Base-by-base conservation (phyloP, 2,888 invertebrate genomes). In the Matsumyia berberina region DNA sequence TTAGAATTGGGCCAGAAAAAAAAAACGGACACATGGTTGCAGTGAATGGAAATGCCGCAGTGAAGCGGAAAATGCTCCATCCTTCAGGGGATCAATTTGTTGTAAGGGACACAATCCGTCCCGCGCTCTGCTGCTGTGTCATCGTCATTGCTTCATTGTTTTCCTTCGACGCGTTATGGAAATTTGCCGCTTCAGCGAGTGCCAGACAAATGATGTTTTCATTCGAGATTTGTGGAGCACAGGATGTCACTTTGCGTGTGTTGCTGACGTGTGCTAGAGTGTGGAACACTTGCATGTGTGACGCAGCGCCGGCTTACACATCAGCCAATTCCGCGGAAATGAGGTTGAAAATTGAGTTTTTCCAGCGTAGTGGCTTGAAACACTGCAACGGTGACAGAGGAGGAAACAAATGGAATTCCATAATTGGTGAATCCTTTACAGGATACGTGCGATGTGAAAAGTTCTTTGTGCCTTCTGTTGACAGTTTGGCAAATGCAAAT, bases 161-260 rank as follows among this genome's bases (percentile, higher is more conserved):
- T 74, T 70, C 64, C 49, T 66, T 29, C 37, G 70, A 64, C 79
- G 74, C 74, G 69, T 85, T 79, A 79, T 85, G 80, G 70, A 85
- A 85, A 79, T 85, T 85, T 85, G 58, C 70, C 79, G 79, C 79
- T 76, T 76, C 74, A 70, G 53, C 66, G 85, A 85, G 44, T 79
- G 74, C 57, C 85, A 85, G 79, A 85, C 76, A 85, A 85, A 85
- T 70, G 85, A 85, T 85, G 66, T 85, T 79, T 85, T 85, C 85
- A 85, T 85, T 79, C 70, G 58, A 62, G 69, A 79, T 79, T 78
- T 85, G 70, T 42, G 29, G 62, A 64, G 46, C 33, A 53, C 46
- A 31, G 11, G 7, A 62, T 79, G 74, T 53, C 58, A 80, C 57
- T 64, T 70, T 62, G 44, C 51, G 46, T 60, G 46, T 60, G 67